A percentile compares a stretch with the other conserved stretches of the same genome.
phyloP scores from a whole-genome alignment of 2,113 vertebrate genomes.

The Daboia siamensis region DNA sequence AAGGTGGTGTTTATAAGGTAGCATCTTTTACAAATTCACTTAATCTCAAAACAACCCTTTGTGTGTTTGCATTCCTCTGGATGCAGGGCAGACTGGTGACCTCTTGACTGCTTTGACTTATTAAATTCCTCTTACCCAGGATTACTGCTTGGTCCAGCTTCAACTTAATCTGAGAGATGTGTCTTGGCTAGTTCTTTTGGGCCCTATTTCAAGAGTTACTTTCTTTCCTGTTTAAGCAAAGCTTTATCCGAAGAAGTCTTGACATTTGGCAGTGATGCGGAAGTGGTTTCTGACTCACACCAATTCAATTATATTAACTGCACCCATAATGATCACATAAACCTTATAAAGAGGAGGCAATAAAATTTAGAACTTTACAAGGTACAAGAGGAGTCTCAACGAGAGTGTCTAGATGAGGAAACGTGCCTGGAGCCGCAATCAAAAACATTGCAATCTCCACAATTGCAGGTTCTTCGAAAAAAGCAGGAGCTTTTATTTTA shows the following conservation, averaged over 20 bases:
- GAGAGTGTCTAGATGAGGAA: not conserved
- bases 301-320: not conserved
- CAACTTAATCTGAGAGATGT: not conserved
- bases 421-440: not conserved
- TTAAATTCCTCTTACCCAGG: not conserved
- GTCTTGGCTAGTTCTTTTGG: not conserved
- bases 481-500: not conserved
- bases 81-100: not conserved
- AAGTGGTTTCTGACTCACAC: not conserved
- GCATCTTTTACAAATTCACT: not conserved
- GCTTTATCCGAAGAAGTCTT: not conserved
- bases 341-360: not conserved
- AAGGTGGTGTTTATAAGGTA: not conserved
- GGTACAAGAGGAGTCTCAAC: not conserved
- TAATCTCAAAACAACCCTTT: not conserved
- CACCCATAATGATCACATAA: not conserved
- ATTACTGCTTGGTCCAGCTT: not conserved
- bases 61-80: not conserved
- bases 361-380: not conserved
- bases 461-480: not conserved
- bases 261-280: not conserved
- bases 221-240: not conserved
- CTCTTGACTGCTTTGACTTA: not conserved
- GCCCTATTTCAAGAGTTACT: not conserved
- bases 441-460: not conserved